Conservation (phyloP, 2,797 vertebrate genomes). For the Atherinosoma microstoma region DNA sequence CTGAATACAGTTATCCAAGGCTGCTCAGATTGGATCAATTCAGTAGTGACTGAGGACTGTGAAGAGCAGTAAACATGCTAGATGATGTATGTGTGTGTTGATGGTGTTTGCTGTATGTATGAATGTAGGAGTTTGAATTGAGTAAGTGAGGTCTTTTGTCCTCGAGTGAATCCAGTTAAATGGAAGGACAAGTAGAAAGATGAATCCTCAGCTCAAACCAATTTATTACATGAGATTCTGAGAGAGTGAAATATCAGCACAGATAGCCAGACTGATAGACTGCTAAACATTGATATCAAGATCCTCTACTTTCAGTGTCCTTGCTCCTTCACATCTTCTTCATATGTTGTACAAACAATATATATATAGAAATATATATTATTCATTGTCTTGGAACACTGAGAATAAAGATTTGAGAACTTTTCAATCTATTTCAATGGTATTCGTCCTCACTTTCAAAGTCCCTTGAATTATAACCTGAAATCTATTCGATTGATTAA, state of each 20-base stretch:
- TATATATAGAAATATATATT: neutral
- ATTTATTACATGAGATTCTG: slow-evolving; percentile 33
- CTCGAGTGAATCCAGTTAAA: slow-evolving; percentile 45
- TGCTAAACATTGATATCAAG: slow-evolving; percentile 31
- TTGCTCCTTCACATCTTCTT: slow-evolving; percentile 8
- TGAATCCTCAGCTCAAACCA: slow-evolving; percentile 26
- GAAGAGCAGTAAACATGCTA: slow-evolving; percentile 54
- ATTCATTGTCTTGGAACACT: neutral
- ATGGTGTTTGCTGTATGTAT: neutral
- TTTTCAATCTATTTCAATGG: neutral
- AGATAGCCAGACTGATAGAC: neutral
- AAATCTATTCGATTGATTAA: slow-evolving; percentile 13
- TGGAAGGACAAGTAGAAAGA: slow-evolving; percentile 33
- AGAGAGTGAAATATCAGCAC: slow-evolving; percentile 13
- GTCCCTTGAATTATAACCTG: neutral
- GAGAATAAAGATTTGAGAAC: slow-evolving; percentile 4
- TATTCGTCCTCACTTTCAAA: neutral
- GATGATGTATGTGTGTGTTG: slow-evolving; percentile 16
- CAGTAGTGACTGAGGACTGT: slow-evolving; percentile 44
- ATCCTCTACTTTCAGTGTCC: neutral
- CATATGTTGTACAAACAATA: neutral
- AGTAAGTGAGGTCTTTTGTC: slow-evolving; percentile 41
- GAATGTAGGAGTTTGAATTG: slow-evolving; percentile 44
- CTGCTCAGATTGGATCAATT: slow-evolving; percentile 69
- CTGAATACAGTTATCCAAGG: slow-evolving; percentile 68